These are phyloP conservation scores for Athalia rosae DNA, from an alignment of 2,888 invertebrate species.

Conservation along the genomic window DNA sequence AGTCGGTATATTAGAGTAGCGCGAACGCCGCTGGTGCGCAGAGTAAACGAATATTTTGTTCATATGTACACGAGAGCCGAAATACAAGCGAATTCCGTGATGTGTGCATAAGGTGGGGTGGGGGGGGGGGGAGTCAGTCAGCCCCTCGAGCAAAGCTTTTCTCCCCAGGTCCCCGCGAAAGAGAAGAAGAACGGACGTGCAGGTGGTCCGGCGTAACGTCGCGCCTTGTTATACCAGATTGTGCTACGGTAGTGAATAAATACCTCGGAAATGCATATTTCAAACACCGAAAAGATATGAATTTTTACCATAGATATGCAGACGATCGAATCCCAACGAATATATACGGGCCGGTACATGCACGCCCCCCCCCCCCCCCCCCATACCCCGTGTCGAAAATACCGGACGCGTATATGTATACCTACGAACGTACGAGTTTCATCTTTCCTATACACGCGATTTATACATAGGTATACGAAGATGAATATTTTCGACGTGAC, in stretches of 20 bases:
- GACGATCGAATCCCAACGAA: background rate
- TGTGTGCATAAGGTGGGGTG: too few species aligned
- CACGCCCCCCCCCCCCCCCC: too few species aligned
- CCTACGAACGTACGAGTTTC: too few species aligned
- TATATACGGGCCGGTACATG: background rate
- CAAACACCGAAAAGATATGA: slow-evolving; percentile 7
- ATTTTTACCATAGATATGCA: too few species aligned
- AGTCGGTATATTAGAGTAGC: background rate
- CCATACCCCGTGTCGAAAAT: background rate
- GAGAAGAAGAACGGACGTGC: background rate
- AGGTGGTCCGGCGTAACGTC: background rate
- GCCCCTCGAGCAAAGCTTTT: too few species aligned
- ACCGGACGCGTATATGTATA: too few species aligned
- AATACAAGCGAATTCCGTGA: too few species aligned
- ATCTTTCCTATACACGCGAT: too few species aligned
- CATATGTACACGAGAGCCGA: too few species aligned
- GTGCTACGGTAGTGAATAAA: slow-evolving; percentile 37
- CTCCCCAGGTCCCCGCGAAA: too few species aligned
- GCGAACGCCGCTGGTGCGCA: slow-evolving; percentile 12
- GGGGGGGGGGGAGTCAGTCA: too few species aligned
- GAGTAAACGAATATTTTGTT: background rate
- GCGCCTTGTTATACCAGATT: background rate
- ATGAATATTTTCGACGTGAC: background rate
- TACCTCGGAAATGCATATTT: slow-evolving; percentile 41
- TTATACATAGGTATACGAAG: too few species aligned